phyloP scores from a whole-genome alignment of 2,797 vertebrate species.

The Pangasius krempfi region DNA sequence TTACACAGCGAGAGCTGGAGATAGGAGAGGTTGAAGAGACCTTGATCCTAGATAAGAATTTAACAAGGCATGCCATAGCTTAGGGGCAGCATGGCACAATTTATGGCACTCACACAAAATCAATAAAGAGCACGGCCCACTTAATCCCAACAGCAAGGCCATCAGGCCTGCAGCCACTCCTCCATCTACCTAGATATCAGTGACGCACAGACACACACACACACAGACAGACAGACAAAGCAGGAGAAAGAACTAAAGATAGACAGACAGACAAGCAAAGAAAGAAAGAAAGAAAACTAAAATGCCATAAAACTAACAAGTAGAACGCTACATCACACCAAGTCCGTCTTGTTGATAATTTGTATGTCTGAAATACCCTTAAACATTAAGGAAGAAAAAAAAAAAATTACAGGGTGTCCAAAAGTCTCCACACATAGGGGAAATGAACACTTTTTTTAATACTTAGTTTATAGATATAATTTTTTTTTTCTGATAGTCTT shows the following conservation, averaged over 20 bases:
- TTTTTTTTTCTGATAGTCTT: too few species aligned
- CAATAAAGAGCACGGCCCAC: constrained; percentile 58
- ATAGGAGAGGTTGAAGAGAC: constrained; percentile 52
- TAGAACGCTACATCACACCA: too few species aligned
- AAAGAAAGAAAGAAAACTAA: not conserved
- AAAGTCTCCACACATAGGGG: too few species aligned
- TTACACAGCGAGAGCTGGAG: constrained; percentile 31
- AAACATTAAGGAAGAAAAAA: not conserved
- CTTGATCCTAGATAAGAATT: constrained; percentile 60
- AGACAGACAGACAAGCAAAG: not conserved
- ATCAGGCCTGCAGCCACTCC: constrained; percentile 47
- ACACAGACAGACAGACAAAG: not conserved
- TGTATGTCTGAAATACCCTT: not conserved
- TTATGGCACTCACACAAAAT: constrained; percentile 58
- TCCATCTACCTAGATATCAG: constrained; percentile 22
- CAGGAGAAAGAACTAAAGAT: not conserved
- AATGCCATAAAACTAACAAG: too few species aligned
- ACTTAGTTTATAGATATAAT: too few species aligned
- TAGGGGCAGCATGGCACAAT: constrained; percentile 51
- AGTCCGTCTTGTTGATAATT: not conserved
- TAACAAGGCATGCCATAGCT: constrained; percentile 54
- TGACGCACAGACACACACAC: not conserved
- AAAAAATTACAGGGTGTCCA: not conserved
- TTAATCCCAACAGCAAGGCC: constrained; percentile 57
- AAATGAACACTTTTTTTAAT: too few species aligned